Percentiles rank a stretch among this genome's conserved stretches.
phyloP scores from a whole-genome alignment of 2,888 invertebrate genomes.

The Metopia argyrocephala region DNA sequence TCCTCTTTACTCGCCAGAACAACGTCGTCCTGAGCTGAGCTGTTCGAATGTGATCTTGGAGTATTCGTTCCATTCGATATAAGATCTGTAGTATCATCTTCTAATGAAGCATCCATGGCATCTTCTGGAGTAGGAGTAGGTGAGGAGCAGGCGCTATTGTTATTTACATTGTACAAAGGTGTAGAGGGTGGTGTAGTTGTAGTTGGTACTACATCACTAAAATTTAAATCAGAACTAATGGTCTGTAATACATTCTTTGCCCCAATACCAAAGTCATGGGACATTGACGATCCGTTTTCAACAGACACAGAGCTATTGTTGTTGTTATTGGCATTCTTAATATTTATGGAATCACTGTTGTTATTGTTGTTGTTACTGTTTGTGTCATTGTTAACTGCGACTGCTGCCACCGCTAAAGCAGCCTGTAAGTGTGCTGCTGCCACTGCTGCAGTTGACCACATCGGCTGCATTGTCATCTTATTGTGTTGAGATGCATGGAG shows the following conservation, averaged over 20 bases:
- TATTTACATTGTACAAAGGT: slow-evolving; percentile 46
- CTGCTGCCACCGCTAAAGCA: slow-evolving; percentile 74
- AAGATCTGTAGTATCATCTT: slow-evolving; percentile 33
- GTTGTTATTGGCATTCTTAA: not conserved
- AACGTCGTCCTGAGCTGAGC: slow-evolving; percentile 48
- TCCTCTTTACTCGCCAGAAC: slow-evolving; percentile 40
- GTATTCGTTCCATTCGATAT: slow-evolving; percentile 42
- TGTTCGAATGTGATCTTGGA: slow-evolving; percentile 39
- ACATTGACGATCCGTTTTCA: slow-evolving; percentile 13
- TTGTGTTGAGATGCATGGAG: slow-evolving; percentile 64
- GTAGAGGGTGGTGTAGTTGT: slow-evolving; percentile 46
- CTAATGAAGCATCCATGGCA: slow-evolving; percentile 20
- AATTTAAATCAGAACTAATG: slow-evolving; percentile 36
- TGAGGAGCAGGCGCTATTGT: slow-evolving; percentile 39
- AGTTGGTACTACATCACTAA: slow-evolving; percentile 41
- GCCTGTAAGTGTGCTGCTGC: slow-evolving; percentile 85
- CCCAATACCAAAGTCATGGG: slow-evolving; percentile 26
- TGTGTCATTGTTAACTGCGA: slow-evolving; percentile 67
- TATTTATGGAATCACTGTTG: slow-evolving; percentile 1
- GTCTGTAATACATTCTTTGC: slow-evolving; percentile 9
- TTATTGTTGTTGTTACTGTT: slow-evolving; percentile 34
- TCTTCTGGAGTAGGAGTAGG: slow-evolving; percentile 28
- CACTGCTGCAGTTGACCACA: slow-evolving; percentile 82
- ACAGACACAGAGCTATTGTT: not conserved
- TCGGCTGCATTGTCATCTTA: slow-evolving; percentile 73